Evolutionary conservation across 2,888 invertebrate species (phyloP), one percentile per base, ranked within the genome.

Genomic region (Drosophila stalkeri): DNA sequence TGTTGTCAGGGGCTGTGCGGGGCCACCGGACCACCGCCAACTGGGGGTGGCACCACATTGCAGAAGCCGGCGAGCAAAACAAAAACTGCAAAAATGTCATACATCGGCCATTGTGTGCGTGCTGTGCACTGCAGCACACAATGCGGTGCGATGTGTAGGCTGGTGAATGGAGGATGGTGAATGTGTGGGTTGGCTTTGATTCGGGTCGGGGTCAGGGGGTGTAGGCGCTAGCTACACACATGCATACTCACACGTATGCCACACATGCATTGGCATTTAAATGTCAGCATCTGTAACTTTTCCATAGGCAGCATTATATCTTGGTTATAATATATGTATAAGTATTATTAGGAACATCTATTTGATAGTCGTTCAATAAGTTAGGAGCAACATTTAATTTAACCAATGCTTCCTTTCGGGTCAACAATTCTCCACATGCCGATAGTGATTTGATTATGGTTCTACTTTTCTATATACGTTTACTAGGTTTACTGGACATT

Each of bases 11-110:
- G 46, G 54, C 4, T 33, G 60, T 16, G 56, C 31, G 55, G 59
- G 37, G 20, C 31, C 51, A 23, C 12, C 27, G n/a, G 27, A n/a
- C 41, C 41, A 41, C n/a, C 11, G 37, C 54, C 33, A 20, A 20
- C 16, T 37, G 39, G 43, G 51, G 52, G 54, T 62, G 59, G 35
- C 46, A 62, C 46, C 77, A 63, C 82, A 77, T 57, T 77, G 72
- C 82, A 74, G 90, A 85, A 85, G 75, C 89, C 78, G 83, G 88
- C 88, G 90, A 85, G 85, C 85, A 85, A 85, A 85, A 85, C 85
- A 85, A 89, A 85, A 85, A 89, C 85, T 77, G 85, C 75, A 85
- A 85, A 85, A 85, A 80, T 85, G 85, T 89, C 88, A 85, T 85
- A 77, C 77, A 52, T 77, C 65, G 64, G 49, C 64, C 75, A 80